Evolutionary conservation across 2,888 invertebrate genomes (phyloP).

Genomic region (Xestia rhomboidea): DNA sequence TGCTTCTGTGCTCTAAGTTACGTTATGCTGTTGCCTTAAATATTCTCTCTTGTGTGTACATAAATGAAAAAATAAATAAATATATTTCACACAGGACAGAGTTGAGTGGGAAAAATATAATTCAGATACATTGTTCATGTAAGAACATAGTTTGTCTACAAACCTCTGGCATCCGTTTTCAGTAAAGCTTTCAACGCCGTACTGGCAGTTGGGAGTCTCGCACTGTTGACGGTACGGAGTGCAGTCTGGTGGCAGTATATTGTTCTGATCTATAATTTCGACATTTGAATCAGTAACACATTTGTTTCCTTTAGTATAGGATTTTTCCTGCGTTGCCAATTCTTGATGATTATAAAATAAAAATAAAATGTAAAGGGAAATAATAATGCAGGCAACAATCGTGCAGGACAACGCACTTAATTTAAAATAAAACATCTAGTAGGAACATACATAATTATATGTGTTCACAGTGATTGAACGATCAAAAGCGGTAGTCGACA

Average conservation of each 20-base stretch:
- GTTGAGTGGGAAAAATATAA: not conserved
- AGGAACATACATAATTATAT: not conserved
- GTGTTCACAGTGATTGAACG: not conserved
- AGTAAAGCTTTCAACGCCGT: conserved; percentile 91
- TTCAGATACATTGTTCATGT: not conserved
- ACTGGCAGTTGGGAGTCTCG: conserved; percentile 92
- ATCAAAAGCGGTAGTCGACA: not conserved
- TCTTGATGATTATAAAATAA: not conserved
- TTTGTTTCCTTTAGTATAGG: not conserved
- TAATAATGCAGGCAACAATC: not conserved
- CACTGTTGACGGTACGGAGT: conserved; percentile 91
- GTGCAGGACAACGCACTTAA: not conserved
- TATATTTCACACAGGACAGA: not conserved
- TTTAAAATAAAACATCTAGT: not conserved
- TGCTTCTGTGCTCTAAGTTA: not conserved
- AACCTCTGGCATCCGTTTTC: conserved; percentile 79
- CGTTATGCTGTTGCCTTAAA: not conserved
- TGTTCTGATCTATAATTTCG: conserved; percentile 28
- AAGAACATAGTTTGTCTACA: conserved; percentile 16
- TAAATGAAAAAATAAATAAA: not conserved
- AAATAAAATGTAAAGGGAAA: not conserved
- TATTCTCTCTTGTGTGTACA: not conserved
- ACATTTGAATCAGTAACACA: conserved; percentile 9
- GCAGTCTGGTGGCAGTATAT: conserved; percentile 86
- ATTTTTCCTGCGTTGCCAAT: not conserved